Percentiles rank a stretch among this genome's conserved stretches.
Evolutionary conservation across 2,113 vertebrate species (phyloP).

Genomic region (Tympanuchus pallidicinctus): DNA sequence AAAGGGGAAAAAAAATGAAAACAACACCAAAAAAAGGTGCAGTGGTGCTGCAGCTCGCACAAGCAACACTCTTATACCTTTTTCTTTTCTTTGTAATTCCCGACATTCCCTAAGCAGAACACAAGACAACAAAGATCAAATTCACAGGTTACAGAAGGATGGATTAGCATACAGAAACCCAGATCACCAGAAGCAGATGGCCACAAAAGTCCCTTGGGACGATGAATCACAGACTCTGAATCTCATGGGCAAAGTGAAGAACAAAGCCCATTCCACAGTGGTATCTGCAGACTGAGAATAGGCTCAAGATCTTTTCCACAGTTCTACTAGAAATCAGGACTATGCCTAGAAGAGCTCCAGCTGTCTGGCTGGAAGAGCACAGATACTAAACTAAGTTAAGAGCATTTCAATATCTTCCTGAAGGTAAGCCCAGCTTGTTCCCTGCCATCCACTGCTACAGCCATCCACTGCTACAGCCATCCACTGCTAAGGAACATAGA

Average conservation of each 20-base stretch:
- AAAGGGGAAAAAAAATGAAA: not conserved
- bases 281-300: rapidly evolving
- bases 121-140: not conserved
- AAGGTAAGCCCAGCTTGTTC: not conserved
- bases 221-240: not conserved
- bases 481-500: not conserved
- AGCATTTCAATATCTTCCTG: not conserved
- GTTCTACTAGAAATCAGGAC: not conserved
- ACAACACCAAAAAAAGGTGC: not conserved
- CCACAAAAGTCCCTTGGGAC: not conserved
- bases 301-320: not conserved
- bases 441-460: not conserved
- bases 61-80: not conserved
- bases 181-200: slow-evolving; percentile 44
- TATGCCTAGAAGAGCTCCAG: not conserved
- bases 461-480: rapidly evolving
- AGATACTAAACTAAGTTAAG: not conserved
- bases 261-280: not conserved
- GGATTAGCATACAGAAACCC: not conserved
- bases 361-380: not conserved
- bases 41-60: not conserved
- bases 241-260: not conserved
- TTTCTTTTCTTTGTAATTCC: rapidly evolving
- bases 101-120: not conserved
- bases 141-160: not conserved